These are phyloP conservation scores for Fregata magnificens DNA, from an alignment of 2,113 vertebrate species.

Conservation along the genomic window DNA sequence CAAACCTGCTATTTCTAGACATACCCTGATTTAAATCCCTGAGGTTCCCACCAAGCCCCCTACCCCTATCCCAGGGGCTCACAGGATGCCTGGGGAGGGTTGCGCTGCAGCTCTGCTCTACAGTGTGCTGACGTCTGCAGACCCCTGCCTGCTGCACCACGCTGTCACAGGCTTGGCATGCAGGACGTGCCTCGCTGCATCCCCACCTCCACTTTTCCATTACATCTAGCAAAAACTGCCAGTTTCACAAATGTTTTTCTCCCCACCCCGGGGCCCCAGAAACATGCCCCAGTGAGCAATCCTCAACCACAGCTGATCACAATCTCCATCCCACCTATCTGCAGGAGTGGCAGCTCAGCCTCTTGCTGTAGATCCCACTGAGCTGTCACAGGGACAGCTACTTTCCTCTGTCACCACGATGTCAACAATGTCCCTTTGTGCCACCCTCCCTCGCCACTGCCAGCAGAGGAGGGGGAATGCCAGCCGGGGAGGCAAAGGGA, in stretches of 20 bases:
- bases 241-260: not conserved
- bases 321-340: not conserved
- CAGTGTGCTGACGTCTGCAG: not conserved
- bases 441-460: not conserved
- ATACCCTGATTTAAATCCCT: not conserved
- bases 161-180: not conserved
- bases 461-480: accelerated
- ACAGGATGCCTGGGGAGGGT: not conserved
- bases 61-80: not conserved
- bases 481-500: not conserved
- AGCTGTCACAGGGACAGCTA: not conserved
- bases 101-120: not conserved
- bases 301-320: not conserved
- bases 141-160: not conserved
- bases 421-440: not conserved
- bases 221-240: not conserved
- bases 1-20: not conserved
- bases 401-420: accelerated
- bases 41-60: not conserved
- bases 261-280: too few species aligned
- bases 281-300: not conserved
- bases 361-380: not conserved
- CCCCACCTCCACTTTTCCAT: not conserved
- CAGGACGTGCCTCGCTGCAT: accelerated
- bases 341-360: not conserved